Evolutionary conservation across 2,113 vertebrate genomes (phyloP).

Genomic region (Monarcha castaneiventris): DNA sequence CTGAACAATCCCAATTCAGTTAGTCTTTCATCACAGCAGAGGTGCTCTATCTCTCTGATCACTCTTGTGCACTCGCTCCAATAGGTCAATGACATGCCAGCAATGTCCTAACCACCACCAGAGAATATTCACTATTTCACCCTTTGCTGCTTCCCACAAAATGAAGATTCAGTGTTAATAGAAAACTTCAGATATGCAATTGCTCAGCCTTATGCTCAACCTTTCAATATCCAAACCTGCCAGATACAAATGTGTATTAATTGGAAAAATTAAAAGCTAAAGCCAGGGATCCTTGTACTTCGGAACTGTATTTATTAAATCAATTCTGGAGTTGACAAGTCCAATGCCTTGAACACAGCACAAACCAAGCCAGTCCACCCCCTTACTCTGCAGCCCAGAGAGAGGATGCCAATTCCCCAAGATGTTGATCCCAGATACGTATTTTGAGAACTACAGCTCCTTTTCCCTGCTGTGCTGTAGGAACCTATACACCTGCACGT

Average conservation of each 20-base stretch:
- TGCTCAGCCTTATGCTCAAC: not conserved
- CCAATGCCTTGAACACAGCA: not conserved
- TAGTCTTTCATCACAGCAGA: not conserved
- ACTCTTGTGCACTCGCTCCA: not conserved
- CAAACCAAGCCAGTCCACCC: not conserved
- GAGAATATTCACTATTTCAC: not conserved
- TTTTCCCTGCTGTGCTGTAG: not conserved
- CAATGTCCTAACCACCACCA: not conserved
- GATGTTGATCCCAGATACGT: rapidly evolving
- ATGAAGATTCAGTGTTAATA: not conserved
- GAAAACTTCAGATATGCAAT: not conserved
- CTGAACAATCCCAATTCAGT: not conserved
- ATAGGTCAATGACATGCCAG: not conserved
- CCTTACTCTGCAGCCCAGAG: not conserved
- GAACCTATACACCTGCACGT: rapidly evolving
- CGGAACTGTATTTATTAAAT: not conserved
- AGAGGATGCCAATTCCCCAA: not conserved
- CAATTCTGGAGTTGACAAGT: not conserved
- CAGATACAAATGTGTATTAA: not conserved
- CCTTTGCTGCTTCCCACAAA: not conserved
- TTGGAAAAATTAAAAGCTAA: not conserved
- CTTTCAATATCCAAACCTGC: not conserved
- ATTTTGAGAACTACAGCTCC: not conserved
- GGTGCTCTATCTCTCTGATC: not conserved
- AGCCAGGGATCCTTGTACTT: not conserved